Conservation (phyloP, 2,888 invertebrate species). For the Acrobasis repandana region DNA sequence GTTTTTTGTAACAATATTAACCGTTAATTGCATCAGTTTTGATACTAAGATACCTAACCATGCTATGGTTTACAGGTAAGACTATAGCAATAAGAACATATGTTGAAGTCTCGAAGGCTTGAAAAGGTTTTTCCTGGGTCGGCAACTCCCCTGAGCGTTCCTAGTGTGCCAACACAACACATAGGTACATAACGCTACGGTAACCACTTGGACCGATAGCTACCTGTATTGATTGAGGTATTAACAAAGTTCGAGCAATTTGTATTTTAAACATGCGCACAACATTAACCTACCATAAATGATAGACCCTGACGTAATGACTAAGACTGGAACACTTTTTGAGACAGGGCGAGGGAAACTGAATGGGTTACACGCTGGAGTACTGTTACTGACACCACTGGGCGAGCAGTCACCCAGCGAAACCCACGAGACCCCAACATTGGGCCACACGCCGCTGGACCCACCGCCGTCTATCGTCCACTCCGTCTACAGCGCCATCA, state of each 20-base stretch:
- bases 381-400: constrained; percentile 73
- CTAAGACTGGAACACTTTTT: constrained; percentile 55
- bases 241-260: constrained; percentile 2
- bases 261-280: background rate
- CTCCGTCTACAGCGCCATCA: constrained; percentile 69
- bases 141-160: too few relatives aligned
- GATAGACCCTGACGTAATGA: constrained; percentile 27
- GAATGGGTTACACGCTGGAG: constrained; percentile 74
- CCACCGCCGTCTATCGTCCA: constrained; percentile 68
- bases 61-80: too few relatives aligned
- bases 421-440: constrained; percentile 48
- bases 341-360: constrained; percentile 78
- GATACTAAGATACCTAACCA: too few relatives aligned
- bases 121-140: too few relatives aligned
- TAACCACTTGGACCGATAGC: too few relatives aligned
- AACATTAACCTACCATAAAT: constrained; percentile 1
- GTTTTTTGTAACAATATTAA: too few relatives aligned
- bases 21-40: too few relatives aligned
- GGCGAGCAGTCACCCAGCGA: constrained; percentile 54
- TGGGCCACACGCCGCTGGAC: constrained; percentile 63
- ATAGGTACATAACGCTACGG: too few relatives aligned
- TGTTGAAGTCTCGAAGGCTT: too few relatives aligned
- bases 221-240: too few relatives aligned
- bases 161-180: too few relatives aligned
- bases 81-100: too few relatives aligned